These are phyloP conservation scores for Meloidogyne exigua DNA, from an alignment of 1,140 invertebrate species.

Conservation along the genomic window DNA sequence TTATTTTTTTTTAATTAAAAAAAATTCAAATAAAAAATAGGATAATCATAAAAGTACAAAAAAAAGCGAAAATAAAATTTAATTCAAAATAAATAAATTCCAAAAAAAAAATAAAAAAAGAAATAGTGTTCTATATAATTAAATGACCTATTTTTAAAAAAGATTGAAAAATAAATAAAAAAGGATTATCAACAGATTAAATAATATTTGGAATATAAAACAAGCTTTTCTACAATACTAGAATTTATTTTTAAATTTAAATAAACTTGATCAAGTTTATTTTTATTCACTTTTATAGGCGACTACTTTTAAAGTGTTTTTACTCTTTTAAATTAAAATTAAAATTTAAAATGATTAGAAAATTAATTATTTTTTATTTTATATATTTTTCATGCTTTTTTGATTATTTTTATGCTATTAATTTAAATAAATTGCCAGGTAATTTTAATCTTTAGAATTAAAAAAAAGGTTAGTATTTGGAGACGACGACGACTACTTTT, in stretches of 20 bases:
- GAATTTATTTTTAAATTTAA: neutral
- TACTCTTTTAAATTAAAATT: neutral
- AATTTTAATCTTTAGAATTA: neutral
- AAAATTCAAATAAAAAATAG: neutral
- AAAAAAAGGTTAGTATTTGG: no score
- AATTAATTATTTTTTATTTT: neutral
- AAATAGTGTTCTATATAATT: neutral
- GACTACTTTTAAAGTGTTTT: neutral
- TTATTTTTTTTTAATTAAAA: no score
- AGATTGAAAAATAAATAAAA: neutral
- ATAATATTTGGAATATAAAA: neutral
- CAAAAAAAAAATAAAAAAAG: neutral
- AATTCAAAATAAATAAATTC: neutral
- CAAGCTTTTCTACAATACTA: neutral
- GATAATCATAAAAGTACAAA: neutral
- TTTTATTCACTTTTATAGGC: neutral
- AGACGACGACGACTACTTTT: no score
- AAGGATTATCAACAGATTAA: constrained; percentile 2
- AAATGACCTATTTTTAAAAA: neutral
- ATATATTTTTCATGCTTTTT: neutral
- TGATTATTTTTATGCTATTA: neutral
- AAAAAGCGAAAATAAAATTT: neutral
- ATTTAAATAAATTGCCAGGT: neutral
- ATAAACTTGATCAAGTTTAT: neutral
- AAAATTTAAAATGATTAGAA: neutral